A percentile compares a stretch with the other conserved stretches of the same genome.
These are phyloP conservation scores for Chloroclysta siterata DNA, from an alignment of 2,888 invertebrate species.

Conservation along the genomic window DNA sequence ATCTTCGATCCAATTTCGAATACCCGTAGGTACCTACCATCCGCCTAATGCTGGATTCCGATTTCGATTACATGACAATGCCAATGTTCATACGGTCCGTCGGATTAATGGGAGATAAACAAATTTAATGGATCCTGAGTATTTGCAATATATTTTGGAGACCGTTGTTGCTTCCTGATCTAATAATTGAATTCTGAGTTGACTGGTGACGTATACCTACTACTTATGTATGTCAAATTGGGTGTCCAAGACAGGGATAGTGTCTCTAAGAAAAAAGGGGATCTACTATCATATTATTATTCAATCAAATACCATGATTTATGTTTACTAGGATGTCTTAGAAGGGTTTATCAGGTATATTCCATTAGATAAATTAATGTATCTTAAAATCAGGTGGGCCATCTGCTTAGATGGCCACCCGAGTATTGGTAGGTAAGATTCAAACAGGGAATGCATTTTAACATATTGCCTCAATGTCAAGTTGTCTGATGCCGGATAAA, in stretches of 20 bases:
- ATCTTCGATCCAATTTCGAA: constrained; percentile 83
- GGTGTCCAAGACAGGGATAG: neutral
- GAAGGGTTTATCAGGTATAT: too few species aligned
- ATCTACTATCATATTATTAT: too few species aligned
- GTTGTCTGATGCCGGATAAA: too few species aligned
- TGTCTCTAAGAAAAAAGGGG: too few species aligned
- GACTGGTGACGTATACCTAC: neutral
- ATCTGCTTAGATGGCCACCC: too few species aligned
- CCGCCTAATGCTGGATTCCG: constrained; percentile 71
- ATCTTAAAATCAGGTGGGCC: too few species aligned
- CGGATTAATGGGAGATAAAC: constrained; percentile 31
- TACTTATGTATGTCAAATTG: neutral
- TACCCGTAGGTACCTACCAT: constrained; percentile 63
- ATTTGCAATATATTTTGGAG: constrained; percentile 26
- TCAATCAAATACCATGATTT: too few species aligned
- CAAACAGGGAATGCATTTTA: too few species aligned
- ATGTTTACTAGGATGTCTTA: too few species aligned
- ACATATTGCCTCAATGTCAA: too few species aligned
- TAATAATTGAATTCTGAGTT: constrained; percentile 15
- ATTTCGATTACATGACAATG: constrained; percentile 68
- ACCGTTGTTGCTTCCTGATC: constrained; percentile 24
- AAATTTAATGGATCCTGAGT: constrained; percentile 31
- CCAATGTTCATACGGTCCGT: constrained; percentile 40
- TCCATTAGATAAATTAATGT: too few species aligned
- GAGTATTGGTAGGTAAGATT: too few species aligned